These are phyloP conservation scores for Haplochromis burtoni DNA, from an alignment of 2,113 vertebrate genomes.

Conservation along the genomic window DNA sequence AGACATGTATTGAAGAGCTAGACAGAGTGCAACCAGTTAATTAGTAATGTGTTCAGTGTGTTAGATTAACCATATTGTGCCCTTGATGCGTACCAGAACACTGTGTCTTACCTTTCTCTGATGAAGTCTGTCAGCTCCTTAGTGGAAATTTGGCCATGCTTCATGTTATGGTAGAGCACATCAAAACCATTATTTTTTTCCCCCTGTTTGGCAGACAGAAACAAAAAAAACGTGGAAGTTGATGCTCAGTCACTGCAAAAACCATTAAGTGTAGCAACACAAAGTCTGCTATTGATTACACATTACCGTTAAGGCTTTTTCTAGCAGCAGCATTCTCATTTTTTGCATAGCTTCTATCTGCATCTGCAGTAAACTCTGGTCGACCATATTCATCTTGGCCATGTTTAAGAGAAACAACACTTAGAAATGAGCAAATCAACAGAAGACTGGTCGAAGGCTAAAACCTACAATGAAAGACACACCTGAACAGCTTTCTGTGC, in stretches of 20 bases:
- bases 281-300: neutral
- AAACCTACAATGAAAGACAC: neutral
- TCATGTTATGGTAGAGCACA: slow-evolving; percentile 98
- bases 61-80: neutral
- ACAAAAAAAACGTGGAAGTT: neutral
- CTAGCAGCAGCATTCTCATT: slow-evolving; percentile 29
- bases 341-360: slow-evolving; percentile 49
- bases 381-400: slow-evolving; percentile 54
- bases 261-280: neutral
- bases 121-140: slow-evolving; percentile 97
- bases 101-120: slow-evolving; percentile 84
- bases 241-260: neutral
- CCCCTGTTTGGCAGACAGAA: slow-evolving; percentile 72
- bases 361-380: slow-evolving; percentile 48
- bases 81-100: neutral
- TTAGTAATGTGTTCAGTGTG: neutral
- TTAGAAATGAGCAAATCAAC: neutral
- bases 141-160: slow-evolving; percentile 93
- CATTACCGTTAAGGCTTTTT: slow-evolving; percentile 34
- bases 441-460: neutral
- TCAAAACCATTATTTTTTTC: slow-evolving; percentile 98
- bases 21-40: neutral
- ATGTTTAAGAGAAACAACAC: neutral
- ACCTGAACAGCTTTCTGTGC: neutral
- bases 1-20: neutral